Evolutionary conservation across 2,888 invertebrate genomes (phyloP).

Genomic region (Lamellibrachia columna): DNA sequence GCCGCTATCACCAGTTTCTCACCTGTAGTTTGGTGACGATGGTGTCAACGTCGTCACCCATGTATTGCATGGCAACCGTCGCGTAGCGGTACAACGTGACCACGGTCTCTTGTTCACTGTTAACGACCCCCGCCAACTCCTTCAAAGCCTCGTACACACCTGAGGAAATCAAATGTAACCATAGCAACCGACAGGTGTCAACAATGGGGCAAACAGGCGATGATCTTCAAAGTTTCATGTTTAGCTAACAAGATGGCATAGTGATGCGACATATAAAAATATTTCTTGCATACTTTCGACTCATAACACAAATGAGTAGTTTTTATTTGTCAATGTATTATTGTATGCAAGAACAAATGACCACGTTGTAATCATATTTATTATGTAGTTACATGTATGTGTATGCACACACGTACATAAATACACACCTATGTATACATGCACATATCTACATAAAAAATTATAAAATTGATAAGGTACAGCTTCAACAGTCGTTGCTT

Average conservation of each 20-base stretch:
- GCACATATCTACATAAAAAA: background rate
- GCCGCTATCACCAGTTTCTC: background rate
- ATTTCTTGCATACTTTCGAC: background rate
- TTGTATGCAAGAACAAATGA: background rate
- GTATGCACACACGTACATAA: background rate
- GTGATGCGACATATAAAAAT: background rate
- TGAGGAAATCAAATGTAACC: background rate
- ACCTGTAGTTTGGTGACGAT: background rate
- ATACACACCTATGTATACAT: constrained; percentile 17
- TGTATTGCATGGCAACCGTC: background rate
- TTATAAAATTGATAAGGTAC: background rate
- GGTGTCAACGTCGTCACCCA: background rate
- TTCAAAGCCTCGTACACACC: background rate
- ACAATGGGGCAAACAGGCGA: background rate
- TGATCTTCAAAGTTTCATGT: background rate
- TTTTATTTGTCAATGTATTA: background rate
- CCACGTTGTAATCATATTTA: background rate
- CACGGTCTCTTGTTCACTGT: background rate
- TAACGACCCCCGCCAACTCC: background rate
- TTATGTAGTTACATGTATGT: constrained; percentile 13
- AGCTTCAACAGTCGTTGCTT: too few relatives aligned
- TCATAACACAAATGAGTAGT: background rate
- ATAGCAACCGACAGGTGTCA: background rate
- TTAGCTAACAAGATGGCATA: background rate
- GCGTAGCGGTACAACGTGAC: background rate